Evolutionary conservation across 2,888 invertebrate species (phyloP).

Genomic region (Chesias legatella): DNA sequence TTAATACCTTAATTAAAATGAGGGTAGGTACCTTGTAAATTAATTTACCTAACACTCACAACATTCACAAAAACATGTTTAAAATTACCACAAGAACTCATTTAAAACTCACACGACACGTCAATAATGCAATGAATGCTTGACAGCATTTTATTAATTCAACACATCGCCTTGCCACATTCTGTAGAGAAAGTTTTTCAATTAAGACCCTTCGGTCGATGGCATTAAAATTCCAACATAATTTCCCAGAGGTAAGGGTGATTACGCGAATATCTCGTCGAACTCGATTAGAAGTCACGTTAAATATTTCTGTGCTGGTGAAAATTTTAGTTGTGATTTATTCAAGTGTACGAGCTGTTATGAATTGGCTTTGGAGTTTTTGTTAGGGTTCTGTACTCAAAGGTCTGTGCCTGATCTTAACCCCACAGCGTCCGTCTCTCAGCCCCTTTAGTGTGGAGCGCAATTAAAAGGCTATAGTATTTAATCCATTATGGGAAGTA

Average conservation of each 20-base stretch:
- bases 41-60: no score
- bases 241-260: constrained; percentile 47
- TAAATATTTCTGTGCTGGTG: constrained; percentile 32
- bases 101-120: constrained; percentile 48
- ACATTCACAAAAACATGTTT: constrained; percentile 11
- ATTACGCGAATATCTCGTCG: constrained; percentile 35
- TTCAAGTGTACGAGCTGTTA: constrained; percentile 2
- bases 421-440: no score
- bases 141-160: constrained; percentile 64
- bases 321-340: constrained; percentile 15
- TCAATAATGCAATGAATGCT: constrained; percentile 54
- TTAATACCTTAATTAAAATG: no score
- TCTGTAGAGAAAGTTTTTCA: constrained; percentile 68
- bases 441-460: no score
- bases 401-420: no score
- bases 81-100: constrained; percentile 40
- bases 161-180: constrained; percentile 57
- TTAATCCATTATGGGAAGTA: no score
- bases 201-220: constrained; percentile 63
- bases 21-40: no score
- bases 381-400: background rate
- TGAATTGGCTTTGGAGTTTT: background rate
- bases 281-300: constrained; percentile 34
- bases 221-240: constrained; percentile 67
- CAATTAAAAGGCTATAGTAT: no score